Percentiles rank a stretch among this genome's conserved stretches.
Evolutionary conservation across 1,140 invertebrate genomes (phyloP).

Genomic region (Eulimnadia texana): DNA sequence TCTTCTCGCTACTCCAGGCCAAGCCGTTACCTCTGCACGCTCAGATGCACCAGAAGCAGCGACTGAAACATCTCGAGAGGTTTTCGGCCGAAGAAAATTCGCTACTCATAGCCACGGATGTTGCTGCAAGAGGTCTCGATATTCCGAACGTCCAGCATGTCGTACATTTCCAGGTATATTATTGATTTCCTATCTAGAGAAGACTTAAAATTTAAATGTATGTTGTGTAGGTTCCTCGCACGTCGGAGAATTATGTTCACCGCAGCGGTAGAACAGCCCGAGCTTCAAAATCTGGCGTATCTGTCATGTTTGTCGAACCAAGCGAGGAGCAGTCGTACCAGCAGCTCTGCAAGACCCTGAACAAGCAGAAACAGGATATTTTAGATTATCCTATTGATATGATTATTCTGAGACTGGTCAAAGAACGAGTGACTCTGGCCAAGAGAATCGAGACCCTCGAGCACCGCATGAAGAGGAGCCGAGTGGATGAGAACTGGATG

Average conservation of each 20-base stretch:
- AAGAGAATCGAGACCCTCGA: conserved; percentile 60
- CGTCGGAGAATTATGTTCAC: conserved; percentile 91
- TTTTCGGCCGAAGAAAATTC: conserved; percentile 61
- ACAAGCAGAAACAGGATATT: conserved; percentile 67
- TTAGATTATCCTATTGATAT: conserved; percentile 64
- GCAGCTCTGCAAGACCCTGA: conserved; percentile 65
- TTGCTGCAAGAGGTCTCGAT: conserved; percentile 90
- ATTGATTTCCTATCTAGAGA: background rate
- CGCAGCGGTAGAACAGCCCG: conserved; percentile 89
- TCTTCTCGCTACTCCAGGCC: conserved; percentile 65
- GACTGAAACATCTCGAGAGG: conserved; percentile 84
- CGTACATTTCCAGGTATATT: conserved; percentile 85
- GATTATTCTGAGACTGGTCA: conserved; percentile 45
- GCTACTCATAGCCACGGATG: conserved; percentile 90
- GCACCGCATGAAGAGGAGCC: conserved; percentile 46
- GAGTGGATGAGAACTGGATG: conserved; percentile 62
- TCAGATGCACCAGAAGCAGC: conserved; percentile 84
- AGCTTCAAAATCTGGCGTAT: conserved; percentile 72
- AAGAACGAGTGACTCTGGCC: conserved; percentile 57
- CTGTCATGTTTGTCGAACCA: conserved; percentile 81
- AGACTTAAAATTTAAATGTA: background rate
- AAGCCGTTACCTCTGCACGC: conserved; percentile 77
- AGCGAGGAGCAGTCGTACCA: conserved; percentile 63
- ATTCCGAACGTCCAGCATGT: conserved; percentile 89
- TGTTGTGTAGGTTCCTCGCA: conserved; percentile 43